These are phyloP conservation scores for Euwallacea fornicatus DNA, from an alignment of 1,140 invertebrate species.

Conservation along the genomic window DNA sequence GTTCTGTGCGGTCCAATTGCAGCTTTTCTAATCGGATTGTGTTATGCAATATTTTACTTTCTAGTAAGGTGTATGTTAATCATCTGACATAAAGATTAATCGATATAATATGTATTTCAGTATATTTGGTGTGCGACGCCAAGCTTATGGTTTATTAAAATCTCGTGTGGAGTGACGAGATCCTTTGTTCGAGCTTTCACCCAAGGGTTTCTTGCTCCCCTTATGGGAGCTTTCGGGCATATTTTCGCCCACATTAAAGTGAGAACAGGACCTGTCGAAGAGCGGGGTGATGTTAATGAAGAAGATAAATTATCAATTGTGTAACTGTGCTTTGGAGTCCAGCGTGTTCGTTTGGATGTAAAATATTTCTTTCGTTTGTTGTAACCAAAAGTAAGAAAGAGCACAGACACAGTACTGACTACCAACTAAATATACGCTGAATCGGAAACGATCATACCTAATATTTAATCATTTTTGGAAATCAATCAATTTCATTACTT, in stretches of 20 bases:
- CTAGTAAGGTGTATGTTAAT: constrained; percentile 55
- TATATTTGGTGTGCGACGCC: constrained; percentile 74
- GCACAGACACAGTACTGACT: too few relatives aligned
- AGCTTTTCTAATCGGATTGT: constrained; percentile 69
- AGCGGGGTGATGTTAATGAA: constrained; percentile 44
- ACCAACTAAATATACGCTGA: too few relatives aligned
- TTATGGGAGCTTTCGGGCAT: constrained; percentile 64
- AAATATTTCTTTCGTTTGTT: too few relatives aligned
- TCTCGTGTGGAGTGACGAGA: constrained; percentile 65
- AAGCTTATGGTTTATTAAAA: constrained; percentile 65
- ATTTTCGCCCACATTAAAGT: constrained; percentile 67
- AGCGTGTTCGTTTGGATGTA: too few relatives aligned
- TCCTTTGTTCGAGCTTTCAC: constrained; percentile 61
- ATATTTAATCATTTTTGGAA: too few relatives aligned
- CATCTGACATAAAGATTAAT: background rate
- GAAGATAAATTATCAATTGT: constrained; percentile 52
- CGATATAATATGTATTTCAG: constrained; percentile 55
- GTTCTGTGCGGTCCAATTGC: constrained; percentile 67
- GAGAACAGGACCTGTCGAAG: constrained; percentile 35
- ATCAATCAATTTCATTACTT: too few relatives aligned
- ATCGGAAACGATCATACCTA: too few relatives aligned
- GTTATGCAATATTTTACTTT: constrained; percentile 75
- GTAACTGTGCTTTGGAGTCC: background rate
- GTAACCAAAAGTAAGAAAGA: too few relatives aligned
- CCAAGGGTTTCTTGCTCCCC: constrained; percentile 64